Evolutionary conservation across 2,113 vertebrate genomes (phyloP).

Genomic region (Noctilio leporinus): DNA sequence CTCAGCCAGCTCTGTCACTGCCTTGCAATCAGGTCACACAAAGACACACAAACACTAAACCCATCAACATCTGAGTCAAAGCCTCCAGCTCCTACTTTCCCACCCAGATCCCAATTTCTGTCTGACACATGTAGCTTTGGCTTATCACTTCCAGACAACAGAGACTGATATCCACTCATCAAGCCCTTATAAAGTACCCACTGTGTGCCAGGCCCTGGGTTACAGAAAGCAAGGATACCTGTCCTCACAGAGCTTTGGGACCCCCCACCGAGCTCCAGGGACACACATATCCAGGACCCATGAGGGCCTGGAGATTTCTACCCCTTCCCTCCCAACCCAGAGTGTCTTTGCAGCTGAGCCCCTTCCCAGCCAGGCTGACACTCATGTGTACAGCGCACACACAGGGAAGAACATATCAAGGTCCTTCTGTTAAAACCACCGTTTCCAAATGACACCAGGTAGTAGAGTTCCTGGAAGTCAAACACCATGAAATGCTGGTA

Average conservation of each 20-base stretch:
- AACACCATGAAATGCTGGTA: neutral
- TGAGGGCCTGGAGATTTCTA: neutral
- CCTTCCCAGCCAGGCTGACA: fast-evolving
- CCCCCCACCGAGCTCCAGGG: neutral
- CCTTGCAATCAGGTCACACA: neutral
- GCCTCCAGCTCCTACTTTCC: neutral
- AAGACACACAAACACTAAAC: neutral
- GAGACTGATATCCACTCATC: neutral
- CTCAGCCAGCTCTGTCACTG: neutral
- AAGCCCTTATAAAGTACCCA: neutral
- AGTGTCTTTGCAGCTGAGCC: neutral
- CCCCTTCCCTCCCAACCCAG: fast-evolving
- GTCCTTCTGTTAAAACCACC: neutral
- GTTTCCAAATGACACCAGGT: neutral
- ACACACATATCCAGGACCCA: neutral
- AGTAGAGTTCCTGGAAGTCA: neutral
- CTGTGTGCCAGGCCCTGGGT: neutral
- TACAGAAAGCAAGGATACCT: neutral
- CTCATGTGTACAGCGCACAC: neutral
- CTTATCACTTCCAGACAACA: neutral
- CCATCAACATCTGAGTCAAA: neutral
- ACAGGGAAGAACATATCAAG: neutral
- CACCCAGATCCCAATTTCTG: neutral
- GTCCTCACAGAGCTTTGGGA: neutral
- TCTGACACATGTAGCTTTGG: neutral